These are phyloP conservation scores for Ptiloglossa arizonensis DNA, from an alignment of 1,140 invertebrate genomes.

Conservation along the genomic window DNA sequence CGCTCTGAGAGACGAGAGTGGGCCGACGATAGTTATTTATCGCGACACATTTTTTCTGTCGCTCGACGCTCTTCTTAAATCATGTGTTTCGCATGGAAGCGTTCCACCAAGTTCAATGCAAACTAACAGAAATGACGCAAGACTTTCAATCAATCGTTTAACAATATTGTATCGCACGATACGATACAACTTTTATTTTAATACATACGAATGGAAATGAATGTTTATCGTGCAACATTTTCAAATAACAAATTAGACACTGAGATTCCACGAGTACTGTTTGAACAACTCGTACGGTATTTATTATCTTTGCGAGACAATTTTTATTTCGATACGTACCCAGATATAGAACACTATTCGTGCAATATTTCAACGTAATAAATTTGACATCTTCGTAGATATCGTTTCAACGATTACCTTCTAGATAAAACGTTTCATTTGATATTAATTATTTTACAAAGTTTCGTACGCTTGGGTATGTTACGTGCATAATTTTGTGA, in stretches of 20 bases:
- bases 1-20: not conserved
- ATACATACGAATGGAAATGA: not conserved
- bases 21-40: slow-evolving; percentile 8
- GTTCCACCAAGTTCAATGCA: not conserved
- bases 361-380: too few relatives aligned
- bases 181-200: not conserved
- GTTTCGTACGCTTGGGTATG: not conserved
- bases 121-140: not conserved
- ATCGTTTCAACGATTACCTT: too few relatives aligned
- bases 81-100: not conserved
- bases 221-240: too few relatives aligned
- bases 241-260: too few relatives aligned
- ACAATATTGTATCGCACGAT: too few relatives aligned
- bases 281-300: too few relatives aligned
- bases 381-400: too few relatives aligned
- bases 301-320: too few relatives aligned
- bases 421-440: too few relatives aligned
- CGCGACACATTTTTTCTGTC: slow-evolving; percentile 13
- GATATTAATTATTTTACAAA: not conserved
- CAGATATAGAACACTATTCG: too few relatives aligned
- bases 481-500: not conserved
- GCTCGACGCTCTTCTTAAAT: slow-evolving; percentile 4
- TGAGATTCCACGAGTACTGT: too few relatives aligned
- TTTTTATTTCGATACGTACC: too few relatives aligned
- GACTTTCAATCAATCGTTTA: not conserved